Base-by-base conservation (phyloP, 2,888 invertebrate species). In the Tridacna gigas region DNA sequence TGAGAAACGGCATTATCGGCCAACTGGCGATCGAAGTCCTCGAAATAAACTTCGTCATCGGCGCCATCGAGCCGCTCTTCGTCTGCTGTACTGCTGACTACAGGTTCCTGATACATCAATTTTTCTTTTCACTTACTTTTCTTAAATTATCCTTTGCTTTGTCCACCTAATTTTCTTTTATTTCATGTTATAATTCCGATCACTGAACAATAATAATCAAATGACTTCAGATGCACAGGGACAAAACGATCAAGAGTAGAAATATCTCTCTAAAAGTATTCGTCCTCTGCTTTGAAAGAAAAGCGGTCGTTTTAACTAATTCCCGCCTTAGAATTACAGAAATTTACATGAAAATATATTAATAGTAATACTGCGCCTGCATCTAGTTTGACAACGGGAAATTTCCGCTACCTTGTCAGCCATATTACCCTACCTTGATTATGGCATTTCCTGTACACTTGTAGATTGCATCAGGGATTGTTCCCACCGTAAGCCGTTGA, bases 351-450 rank as follows among this genome's bases (percentile, higher is more conserved):
- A 28, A 65, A 65, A 28, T 25, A 28, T 22, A 65, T 26, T 22
- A 26, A 26, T 65, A 65, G 65, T 25, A 65, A 65, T 65, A 28
- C 20, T 26, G 65, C 28, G 26, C 65, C 65, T 65, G 65, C 25
- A 65, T 28, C 7, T 26, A 18, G 22, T n/a, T 61, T 65, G 12
- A 18, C 25, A 28, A 65, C 65, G 28, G 28, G 26, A 65, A 26
- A 65, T 65, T 65, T 65, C 65, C 65, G 65, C 28, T 65, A 28
- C 20, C 65, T 5, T 5, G 56, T 56, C 9, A 5, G 56, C 4
- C n/a, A n/a, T n/a, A 20, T 9, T 3, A 9, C 56, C 18, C 1
- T 20, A 20, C 56, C 56, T 56, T 56, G 56, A 56, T 56, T n/a
- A 56, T 18, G 20, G 20, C 56, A 20, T 18, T 18, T 18, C 18